Evolutionary conservation across 1,140 invertebrate genomes (phyloP).

Genomic region (Hyposmocoma kahamanoa): DNA sequence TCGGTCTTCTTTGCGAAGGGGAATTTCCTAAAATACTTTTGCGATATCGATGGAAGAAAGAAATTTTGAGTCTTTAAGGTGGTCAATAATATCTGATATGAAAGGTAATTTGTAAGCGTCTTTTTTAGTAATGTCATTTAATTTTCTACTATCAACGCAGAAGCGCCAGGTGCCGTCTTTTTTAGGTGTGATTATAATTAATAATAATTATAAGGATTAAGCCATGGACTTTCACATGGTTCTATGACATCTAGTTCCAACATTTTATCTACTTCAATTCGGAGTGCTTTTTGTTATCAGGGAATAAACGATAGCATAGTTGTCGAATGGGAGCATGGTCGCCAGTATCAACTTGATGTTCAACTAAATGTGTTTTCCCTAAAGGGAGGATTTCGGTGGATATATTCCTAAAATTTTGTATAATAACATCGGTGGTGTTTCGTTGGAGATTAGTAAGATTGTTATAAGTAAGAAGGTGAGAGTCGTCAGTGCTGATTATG

Average conservation of each 20-base stretch:
- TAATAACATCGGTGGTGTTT: too few relatives aligned
- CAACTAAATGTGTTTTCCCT: constrained; percentile 1
- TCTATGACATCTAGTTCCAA: constrained; percentile 3
- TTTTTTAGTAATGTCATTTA: constrained; percentile 32
- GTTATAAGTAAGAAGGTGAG: too few relatives aligned
- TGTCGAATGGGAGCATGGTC: neutral
- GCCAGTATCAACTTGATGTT: constrained; percentile 4
- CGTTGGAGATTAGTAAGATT: too few relatives aligned
- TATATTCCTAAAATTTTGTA: too few relatives aligned
- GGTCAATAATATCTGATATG: constrained; percentile 31
- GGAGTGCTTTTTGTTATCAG: neutral
- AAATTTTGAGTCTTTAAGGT: constrained; percentile 28
- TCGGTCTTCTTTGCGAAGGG: constrained; percentile 23
- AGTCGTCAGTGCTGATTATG: too few relatives aligned
- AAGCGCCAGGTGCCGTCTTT: constrained; percentile 8
- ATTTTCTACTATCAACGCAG: constrained; percentile 27
- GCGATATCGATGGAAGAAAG: constrained; percentile 39
- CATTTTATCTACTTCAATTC: constrained; percentile 4
- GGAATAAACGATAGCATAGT: constrained; percentile 2
- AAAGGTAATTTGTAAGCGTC: constrained; percentile 30
- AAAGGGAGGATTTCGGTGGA: too few relatives aligned
- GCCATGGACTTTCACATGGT: constrained; percentile 11
- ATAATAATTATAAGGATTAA: too few relatives aligned
- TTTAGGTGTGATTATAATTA: constrained; percentile 12
- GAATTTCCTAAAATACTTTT: constrained; percentile 47